phyloP scores from a whole-genome alignment of 2,113 vertebrate species.

The Setophaga petechia region DNA sequence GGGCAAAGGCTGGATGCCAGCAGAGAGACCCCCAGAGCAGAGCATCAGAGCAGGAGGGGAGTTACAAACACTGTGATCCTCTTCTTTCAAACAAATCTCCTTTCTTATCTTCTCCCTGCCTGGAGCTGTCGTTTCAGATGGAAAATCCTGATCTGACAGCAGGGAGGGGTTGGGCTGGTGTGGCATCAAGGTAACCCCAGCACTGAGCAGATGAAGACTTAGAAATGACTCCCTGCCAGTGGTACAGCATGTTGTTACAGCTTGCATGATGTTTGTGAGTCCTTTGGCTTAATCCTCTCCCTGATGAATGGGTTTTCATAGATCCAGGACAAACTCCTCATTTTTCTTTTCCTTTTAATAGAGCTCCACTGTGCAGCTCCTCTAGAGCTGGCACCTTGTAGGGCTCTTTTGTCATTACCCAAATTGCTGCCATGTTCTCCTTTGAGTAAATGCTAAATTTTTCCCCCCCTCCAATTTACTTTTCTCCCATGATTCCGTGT shows the following conservation, averaged over 20 bases:
- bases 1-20: background rate
- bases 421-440: background rate
- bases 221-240: background rate
- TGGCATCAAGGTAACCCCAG: background rate
- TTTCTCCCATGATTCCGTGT: background rate
- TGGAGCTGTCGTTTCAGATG: background rate
- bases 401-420: background rate
- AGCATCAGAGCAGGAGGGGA: background rate
- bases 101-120: background rate
- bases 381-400: background rate
- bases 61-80: background rate
- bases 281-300: background rate
- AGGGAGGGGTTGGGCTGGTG: background rate
- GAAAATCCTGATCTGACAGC: background rate
- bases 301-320: constrained; percentile 22
- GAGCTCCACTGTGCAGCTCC: background rate
- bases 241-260: background rate
- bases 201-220: background rate
- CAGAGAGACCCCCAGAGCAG: background rate
- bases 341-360: constrained; percentile 38
- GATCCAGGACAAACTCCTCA: constrained; percentile 30
- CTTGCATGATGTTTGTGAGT: background rate
- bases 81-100: background rate
- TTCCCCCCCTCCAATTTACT: background rate
- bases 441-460: background rate